A percentile compares a stretch with the other conserved stretches of the same genome.
Conservation (phyloP, 1,140 invertebrate species). For the Dreissena polymorpha region DNA sequence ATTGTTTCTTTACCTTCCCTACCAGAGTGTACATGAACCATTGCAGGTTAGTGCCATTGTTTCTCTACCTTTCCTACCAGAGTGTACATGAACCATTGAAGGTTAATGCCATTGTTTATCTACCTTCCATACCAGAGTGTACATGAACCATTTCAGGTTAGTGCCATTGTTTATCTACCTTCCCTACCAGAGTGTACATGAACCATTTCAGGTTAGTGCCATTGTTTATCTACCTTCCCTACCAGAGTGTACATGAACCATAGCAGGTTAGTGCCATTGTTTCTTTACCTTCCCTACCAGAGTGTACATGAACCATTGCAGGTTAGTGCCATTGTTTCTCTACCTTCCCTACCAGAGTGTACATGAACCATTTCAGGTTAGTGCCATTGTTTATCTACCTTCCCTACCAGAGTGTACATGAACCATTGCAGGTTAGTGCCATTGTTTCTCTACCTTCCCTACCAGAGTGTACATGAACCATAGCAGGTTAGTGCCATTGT, state of each 20-base stretch:
- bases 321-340: conserved; percentile 47
- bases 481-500: conserved; percentile 62
- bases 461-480: conserved; percentile 64
- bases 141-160: conserved; percentile 68
- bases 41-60: conserved; percentile 62
- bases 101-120: conserved; percentile 46
- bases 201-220: conserved; percentile 67
- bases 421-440: conserved; percentile 67
- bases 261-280: conserved; percentile 62
- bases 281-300: conserved; percentile 59
- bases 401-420: conserved; percentile 60
- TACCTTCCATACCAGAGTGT: conserved; percentile 62
- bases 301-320: conserved; percentile 68
- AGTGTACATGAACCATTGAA: conserved; percentile 68
- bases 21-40: conserved; percentile 64
- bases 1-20: conserved; percentile 54
- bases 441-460: conserved; percentile 54
- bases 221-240: conserved; percentile 54
- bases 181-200: conserved; percentile 60
- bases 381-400: conserved; percentile 49
- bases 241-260: conserved; percentile 64
- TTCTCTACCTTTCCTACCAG: conserved; percentile 59
- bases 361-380: conserved; percentile 68
- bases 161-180: conserved; percentile 49
- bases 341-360: conserved; percentile 62